A percentile compares a stretch with the other conserved stretches of the same genome.
These are phyloP conservation scores for Cephus cinctus DNA, from an alignment of 1,140 invertebrate genomes.

Conservation along the genomic window DNA sequence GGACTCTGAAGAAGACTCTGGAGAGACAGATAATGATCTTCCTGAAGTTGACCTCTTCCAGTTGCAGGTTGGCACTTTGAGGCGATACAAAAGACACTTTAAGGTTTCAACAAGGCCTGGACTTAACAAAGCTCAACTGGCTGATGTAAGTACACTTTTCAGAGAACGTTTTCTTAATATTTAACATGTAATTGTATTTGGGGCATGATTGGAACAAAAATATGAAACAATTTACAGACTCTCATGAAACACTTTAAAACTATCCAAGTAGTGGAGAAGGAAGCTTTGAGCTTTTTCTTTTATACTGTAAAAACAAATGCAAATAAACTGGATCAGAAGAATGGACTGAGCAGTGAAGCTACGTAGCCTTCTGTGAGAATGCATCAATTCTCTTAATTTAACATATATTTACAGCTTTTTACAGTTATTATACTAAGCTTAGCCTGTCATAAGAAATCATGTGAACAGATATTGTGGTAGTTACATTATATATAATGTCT, in stretches of 20 bases:
- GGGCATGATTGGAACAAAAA: neutral
- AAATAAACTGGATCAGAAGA: constrained; percentile 89
- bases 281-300: constrained; percentile 93
- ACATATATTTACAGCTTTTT: too few relatives aligned
- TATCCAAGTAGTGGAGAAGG: constrained; percentile 91
- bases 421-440: too few relatives aligned
- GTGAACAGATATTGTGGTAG: too few relatives aligned
- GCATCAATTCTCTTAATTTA: too few relatives aligned
- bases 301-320: constrained; percentile 95
- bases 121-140: constrained; percentile 91
- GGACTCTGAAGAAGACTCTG: constrained; percentile 91
- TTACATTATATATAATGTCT: too few relatives aligned
- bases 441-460: too few relatives aligned
- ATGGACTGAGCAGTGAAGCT: constrained; percentile 68
- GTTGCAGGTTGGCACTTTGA: constrained; percentile 88
- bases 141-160: constrained; percentile 76
- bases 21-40: constrained; percentile 81
- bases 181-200: neutral
- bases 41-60: constrained; percentile 93
- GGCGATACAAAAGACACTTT: constrained; percentile 90
- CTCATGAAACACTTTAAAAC: constrained; percentile 93
- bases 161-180: neutral
- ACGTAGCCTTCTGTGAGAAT: constrained; percentile 47
- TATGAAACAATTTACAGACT: constrained; percentile 64
- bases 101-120: constrained; percentile 88